Base-by-base conservation (phyloP, 2,797 vertebrate species). In the Microctenopoma lineatum region DNA sequence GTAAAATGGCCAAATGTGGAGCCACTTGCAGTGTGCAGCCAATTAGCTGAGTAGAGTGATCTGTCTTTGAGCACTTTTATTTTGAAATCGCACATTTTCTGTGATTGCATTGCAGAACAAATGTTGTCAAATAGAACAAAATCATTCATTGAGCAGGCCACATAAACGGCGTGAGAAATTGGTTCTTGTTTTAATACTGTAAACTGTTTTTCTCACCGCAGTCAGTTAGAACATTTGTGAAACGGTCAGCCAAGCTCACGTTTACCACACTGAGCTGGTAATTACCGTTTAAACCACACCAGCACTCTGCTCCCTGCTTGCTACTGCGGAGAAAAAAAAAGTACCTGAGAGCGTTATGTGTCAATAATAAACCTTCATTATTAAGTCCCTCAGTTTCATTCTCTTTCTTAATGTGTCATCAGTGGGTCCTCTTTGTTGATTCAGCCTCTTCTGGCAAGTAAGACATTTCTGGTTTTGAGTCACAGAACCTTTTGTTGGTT, bases 141-240 rank as follows among this genome's bases (percentile, higher is more conserved):
- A 29, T 29, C 4, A 29, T 29, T 3, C 27, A 29, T 29, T 29
- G 4, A 29, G 27, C 27, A 29, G 27, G 27, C 27, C 27, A 29
- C 5, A 6, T 29, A 29, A 29, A 6, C 27, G 27, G 4, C 27
- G 27, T 29, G 27, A 29, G 27, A 29, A 29, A 29, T 29, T 4
- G 5, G 27, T 29, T 6, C 27, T 29, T 29, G 5, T 6, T 29
- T 29, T 29, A 29, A 29, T 29, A 6, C 27, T 29, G 27, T 29
- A 29, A 29, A 54, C 9, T 15, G 42, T 8, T 29, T 18, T 25
- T 55, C n/a, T 60, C 41, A 25, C 11, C 38, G 38, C 41, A 61
- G 50, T 84, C 73, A 81, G 25, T 57, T 42, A 48, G 81, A 81
- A 76, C 83, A 75, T 53, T 41, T 18, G 36, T 71, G 32, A 53